phyloP scores from a whole-genome alignment of 2,113 vertebrate species.

The Oncorhynchus gorbuscha region DNA sequence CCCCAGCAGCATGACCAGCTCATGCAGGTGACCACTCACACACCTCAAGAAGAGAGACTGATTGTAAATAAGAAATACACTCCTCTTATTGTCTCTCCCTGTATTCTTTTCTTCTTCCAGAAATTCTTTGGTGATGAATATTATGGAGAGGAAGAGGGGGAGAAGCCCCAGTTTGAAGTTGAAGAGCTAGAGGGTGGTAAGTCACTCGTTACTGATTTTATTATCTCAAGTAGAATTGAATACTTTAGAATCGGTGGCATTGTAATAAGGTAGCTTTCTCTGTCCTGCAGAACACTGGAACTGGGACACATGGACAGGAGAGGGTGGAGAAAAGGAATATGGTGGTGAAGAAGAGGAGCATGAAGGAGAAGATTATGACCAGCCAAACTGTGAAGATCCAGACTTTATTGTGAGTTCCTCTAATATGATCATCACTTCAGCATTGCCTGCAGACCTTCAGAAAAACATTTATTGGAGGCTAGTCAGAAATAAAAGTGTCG shows the following conservation, averaged over 20 bases:
- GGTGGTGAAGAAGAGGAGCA: slow-evolving; percentile 17
- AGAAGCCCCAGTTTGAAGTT: slow-evolving; percentile 87
- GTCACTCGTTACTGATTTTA: not conserved
- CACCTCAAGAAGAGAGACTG: not conserved
- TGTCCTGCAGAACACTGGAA: slow-evolving; percentile 82
- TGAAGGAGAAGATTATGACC: slow-evolving; percentile 17
- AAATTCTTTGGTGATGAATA: slow-evolving; percentile 83
- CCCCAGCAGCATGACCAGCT: slow-evolving; percentile 81
- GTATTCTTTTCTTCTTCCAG: slow-evolving; percentile 73
- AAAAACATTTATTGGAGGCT: not conserved
- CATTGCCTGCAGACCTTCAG: not conserved
- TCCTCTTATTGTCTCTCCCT: slow-evolving; percentile 49
- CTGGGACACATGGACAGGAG: slow-evolving; percentile 84
- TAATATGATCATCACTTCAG: not conserved
- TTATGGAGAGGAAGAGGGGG: slow-evolving; percentile 75
- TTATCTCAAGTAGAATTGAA: not conserved
- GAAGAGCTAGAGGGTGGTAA: slow-evolving; percentile 77
- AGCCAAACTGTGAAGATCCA: slow-evolving; percentile 81
- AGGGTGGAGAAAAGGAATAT: slow-evolving; percentile 38
- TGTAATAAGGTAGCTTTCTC: not conserved
- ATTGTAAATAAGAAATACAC: not conserved
- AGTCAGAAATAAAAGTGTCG: not conserved
- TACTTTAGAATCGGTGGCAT: not conserved
- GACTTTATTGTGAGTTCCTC: slow-evolving; percentile 78
- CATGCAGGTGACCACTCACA: slow-evolving; percentile 79